These are phyloP conservation scores for Cyanoramphus novaezelandiae DNA, from an alignment of 2,113 vertebrate species.

Conservation along the genomic window DNA sequence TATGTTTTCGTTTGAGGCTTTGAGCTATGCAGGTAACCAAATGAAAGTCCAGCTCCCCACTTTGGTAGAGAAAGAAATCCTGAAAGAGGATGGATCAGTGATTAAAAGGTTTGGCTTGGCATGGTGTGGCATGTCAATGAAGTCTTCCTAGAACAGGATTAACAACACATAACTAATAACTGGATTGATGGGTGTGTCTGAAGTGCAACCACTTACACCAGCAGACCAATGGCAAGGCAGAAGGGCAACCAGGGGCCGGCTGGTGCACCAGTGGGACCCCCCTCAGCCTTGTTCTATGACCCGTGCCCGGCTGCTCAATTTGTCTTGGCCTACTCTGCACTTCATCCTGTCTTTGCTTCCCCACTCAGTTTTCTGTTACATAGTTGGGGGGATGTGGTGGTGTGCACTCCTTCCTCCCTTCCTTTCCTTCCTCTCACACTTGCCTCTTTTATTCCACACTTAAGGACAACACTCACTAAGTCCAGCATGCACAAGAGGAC, in stretches of 20 bases:
- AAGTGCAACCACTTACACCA: neutral
- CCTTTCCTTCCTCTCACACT: neutral
- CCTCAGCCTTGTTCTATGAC: neutral
- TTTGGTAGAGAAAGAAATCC: constrained; percentile 87
- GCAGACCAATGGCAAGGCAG: neutral
- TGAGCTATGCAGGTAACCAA: constrained; percentile 87
- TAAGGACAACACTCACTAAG: constrained; percentile 90
- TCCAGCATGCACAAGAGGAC: constrained; percentile 89
- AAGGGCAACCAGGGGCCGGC: neutral
- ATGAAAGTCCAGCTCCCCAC: constrained; percentile 80
- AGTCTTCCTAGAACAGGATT: neutral
- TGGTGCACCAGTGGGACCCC: neutral
- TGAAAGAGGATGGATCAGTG: constrained; percentile 89
- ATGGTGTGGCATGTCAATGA: constrained; percentile 75
- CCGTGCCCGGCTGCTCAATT: neutral
- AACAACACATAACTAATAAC: constrained; percentile 49
- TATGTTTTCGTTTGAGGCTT: constrained; percentile 79
- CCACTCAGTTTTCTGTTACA: neutral
- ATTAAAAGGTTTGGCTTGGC: constrained; percentile 91
- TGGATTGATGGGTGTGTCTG: neutral
- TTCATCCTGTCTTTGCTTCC: neutral
- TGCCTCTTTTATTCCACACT: neutral
- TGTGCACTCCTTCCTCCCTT: neutral
- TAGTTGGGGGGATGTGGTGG: neutral
- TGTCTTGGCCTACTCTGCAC: neutral